phyloP scores from a whole-genome alignment of 2,797 vertebrate genomes.

The Morelia viridis region DNA sequence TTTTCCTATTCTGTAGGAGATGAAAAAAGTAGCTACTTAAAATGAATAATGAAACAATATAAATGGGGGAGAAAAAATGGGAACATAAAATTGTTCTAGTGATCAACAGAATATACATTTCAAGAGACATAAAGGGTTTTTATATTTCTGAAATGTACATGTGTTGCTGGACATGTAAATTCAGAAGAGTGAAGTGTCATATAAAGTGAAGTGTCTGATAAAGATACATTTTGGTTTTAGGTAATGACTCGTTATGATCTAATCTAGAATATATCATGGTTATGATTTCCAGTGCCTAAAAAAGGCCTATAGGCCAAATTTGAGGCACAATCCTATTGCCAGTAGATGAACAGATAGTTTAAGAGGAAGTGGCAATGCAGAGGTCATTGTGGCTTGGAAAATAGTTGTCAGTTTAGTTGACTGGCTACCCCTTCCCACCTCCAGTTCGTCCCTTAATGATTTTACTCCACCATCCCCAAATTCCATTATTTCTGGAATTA shows the following conservation, averaged over 20 bases:
- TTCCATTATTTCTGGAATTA: background rate
- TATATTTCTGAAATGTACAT: too few species aligned
- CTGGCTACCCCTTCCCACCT: background rate
- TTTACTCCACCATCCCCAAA: background rate
- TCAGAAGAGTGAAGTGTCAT: too few species aligned
- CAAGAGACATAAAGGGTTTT: too few species aligned
- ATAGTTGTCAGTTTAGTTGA: background rate
- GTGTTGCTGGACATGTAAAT: too few species aligned
- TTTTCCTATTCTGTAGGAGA: background rate
- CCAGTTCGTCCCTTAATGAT: background rate
- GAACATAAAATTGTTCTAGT: background rate
- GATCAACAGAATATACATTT: too few species aligned
- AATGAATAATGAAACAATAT: background rate
- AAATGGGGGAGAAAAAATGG: background rate
- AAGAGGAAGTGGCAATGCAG: background rate
- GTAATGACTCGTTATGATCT: too few species aligned
- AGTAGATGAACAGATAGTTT: background rate
- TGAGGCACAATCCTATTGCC: background rate
- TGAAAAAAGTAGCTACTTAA: background rate
- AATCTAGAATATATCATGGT: too few species aligned
- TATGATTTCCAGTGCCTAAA: background rate
- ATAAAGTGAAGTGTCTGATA: too few species aligned
- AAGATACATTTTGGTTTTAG: too few species aligned
- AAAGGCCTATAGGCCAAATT: background rate
- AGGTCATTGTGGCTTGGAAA: background rate